These are phyloP conservation scores for Lepisosteus oculatus DNA, from an alignment of 2,113 vertebrate genomes.

Conservation along the genomic window DNA sequence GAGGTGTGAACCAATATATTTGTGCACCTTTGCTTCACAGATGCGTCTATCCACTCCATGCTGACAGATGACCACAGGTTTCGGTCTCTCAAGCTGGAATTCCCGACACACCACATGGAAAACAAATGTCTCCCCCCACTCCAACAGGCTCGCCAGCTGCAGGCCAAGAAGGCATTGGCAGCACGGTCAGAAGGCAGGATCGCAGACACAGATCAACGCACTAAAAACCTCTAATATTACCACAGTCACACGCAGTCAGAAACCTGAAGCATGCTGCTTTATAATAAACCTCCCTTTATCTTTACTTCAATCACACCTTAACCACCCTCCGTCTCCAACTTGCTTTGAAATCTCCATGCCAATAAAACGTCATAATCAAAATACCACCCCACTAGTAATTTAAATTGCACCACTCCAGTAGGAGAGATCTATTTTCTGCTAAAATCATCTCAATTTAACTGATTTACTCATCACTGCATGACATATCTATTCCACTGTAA, in stretches of 20 bases:
- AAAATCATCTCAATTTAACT: too few relatives aligned
- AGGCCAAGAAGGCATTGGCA: conserved; percentile 34
- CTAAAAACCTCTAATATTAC: conserved; percentile 12
- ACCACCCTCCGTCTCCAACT: not conserved
- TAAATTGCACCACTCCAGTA: not conserved
- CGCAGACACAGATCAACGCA: not conserved
- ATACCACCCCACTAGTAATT: not conserved
- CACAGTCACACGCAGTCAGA: not conserved
- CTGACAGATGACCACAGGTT: conserved; percentile 85
- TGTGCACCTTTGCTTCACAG: conserved; percentile 86
- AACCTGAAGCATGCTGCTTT: conserved; percentile 5
- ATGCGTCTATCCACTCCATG: conserved; percentile 90
- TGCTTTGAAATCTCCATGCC: not conserved
- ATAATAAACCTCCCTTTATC: not conserved
- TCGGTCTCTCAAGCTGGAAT: conserved; percentile 93
- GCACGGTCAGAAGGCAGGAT: not conserved
- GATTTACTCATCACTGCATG: too few relatives aligned
- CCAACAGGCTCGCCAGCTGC: conserved; percentile 79
- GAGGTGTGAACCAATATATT: too few relatives aligned
- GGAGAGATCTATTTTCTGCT: not conserved
- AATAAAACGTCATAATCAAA: conserved; percentile 3
- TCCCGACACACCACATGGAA: conserved; percentile 91
- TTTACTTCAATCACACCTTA: not conserved
- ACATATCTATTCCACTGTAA: too few relatives aligned
- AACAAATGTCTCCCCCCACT: conserved; percentile 90